Percentiles rank a stretch among this genome's conserved stretches.
These are phyloP conservation scores for Drosophila nasuta DNA, from an alignment of 1,140 invertebrate genomes.

Conservation along the genomic window DNA sequence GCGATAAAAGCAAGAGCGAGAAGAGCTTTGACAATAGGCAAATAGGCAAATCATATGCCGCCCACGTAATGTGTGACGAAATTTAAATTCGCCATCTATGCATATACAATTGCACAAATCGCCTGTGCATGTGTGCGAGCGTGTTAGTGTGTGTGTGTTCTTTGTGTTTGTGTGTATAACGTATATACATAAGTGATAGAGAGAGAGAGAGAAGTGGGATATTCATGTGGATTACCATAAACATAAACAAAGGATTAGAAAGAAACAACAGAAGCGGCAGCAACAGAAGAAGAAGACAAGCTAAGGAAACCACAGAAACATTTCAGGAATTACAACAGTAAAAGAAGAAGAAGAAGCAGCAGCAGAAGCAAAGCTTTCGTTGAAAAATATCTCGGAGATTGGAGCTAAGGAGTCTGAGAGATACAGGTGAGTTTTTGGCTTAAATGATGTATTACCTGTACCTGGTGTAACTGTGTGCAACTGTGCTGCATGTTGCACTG, in stretches of 20 bases:
- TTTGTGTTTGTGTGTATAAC: conserved; percentile 18
- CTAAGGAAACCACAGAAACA: conserved; percentile 39
- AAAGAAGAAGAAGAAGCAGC: neutral
- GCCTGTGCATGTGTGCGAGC: conserved; percentile 14
- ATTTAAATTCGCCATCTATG: conserved; percentile 75
- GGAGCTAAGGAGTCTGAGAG: conserved; percentile 3
- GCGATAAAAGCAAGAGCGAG: neutral
- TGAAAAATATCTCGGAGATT: conserved; percentile 29
- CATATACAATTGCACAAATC: conserved; percentile 66
- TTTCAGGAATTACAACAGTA: conserved; percentile 43
- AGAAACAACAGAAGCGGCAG: conserved; percentile 39
- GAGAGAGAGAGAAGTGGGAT: conserved; percentile 17
- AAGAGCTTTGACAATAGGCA: conserved; percentile 64
- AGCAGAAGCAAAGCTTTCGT: conserved; percentile 1
- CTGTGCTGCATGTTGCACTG: conserved; percentile 22
- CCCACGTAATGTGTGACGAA: conserved; percentile 81
- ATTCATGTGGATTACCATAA: conserved; percentile 73
- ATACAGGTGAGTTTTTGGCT: conserved; percentile 61
- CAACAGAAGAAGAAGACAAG: conserved; percentile 12
- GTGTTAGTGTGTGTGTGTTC: conserved; percentile 11
- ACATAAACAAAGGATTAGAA: conserved; percentile 78
- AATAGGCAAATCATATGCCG: conserved; percentile 66
- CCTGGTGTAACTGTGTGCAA: conserved; percentile 22
- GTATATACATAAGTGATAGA: conserved; percentile 26
- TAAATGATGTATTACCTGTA: conserved; percentile 74